Base-by-base conservation (phyloP, 2,797 vertebrate genomes). In the Poeciliopsis presidionis region DNA sequence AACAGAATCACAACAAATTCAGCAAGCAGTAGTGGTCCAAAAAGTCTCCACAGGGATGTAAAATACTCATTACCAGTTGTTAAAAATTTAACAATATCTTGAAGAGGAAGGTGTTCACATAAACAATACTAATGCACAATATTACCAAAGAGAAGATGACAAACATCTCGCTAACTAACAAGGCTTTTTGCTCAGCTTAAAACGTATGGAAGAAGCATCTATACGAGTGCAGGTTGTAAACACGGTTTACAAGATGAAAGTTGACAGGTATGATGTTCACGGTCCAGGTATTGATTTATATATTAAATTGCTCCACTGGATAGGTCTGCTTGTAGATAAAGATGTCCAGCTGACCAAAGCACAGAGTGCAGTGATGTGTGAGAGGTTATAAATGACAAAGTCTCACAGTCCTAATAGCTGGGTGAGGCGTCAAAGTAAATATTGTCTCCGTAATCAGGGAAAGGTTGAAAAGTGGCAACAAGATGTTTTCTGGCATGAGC, bases 271-370 rank as follows among this genome's bases (percentile, higher is more conserved):
- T 14, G 41, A 69, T 69, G 41, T 25, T 69, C 41, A 45, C 2
- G 5, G 39, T 45, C 39, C 25, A 69, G 43, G 25, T 70, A 70
- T 70, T 70, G 67, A 70, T 45, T 70, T 45, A 43, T 45, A 45
- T 70, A 70, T 70, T 70, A 43, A 70, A 45, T 45, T n/a, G 6
- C 41, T 70, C 67, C 25, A 70, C 67, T 28, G 41, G 12, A 70
- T 43, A 43, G 28, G 67, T 45, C 25, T 70, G 67, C 25, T 70
- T 28, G 13, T 14, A 25, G 25, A 70, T 43, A 70, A 28, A 70
- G 12, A 45, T 7, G 41, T 45, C 25, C 20, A 14, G 41, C 25
- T 45, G 41, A 70, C 41, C 25, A 28, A 45, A 45, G 39, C 9
- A 45, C 11, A 45, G 67, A 45, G 39, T 45, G 39, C 39, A 43